Evolutionary conservation across 64 coral and sea anemone species (phyloP).

Genomic region (Actinia equina): DNA sequence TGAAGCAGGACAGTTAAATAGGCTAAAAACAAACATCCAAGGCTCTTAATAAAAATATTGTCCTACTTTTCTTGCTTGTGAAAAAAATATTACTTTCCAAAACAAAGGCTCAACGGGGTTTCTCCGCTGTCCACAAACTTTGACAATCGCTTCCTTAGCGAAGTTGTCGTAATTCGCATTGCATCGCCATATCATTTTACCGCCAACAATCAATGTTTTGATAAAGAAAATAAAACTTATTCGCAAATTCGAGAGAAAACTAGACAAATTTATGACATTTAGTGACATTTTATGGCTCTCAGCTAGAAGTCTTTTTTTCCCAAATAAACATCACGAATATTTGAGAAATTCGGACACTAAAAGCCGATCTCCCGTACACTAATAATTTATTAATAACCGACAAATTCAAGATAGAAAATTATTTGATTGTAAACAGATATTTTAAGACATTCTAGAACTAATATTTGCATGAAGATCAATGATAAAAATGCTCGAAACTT

Average conservation of each 20-base stretch:
- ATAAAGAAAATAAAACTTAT: not conserved
- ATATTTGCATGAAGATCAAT: not conserved
- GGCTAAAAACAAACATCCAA: not conserved
- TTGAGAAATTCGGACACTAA: not conserved
- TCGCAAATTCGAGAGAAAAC: not conserved
- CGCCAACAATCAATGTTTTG: not conserved
- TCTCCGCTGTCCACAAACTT: not conserved
- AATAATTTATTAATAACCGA: not conserved
- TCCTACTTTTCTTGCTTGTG: not conserved
- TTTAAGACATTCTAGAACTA: not conserved
- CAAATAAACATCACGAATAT: not conserved
- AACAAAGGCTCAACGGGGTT: not conserved
- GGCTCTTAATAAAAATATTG: not conserved
- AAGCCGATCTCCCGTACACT: not conserved
- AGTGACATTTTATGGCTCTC: not conserved
- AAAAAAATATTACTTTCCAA: not conserved
- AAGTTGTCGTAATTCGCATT: not conserved
- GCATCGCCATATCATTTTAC: slow-evolving; percentile 1
- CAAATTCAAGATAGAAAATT: not conserved
- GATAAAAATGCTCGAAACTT: not conserved
- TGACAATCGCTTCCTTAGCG: not conserved
- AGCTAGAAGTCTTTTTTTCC: not conserved
- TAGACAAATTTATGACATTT: not conserved
- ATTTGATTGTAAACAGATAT: not conserved
- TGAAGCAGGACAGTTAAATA: not conserved